phyloP scores from a whole-genome alignment of 2,113 vertebrate species.

The Crotophaga sulcirostris region DNA sequence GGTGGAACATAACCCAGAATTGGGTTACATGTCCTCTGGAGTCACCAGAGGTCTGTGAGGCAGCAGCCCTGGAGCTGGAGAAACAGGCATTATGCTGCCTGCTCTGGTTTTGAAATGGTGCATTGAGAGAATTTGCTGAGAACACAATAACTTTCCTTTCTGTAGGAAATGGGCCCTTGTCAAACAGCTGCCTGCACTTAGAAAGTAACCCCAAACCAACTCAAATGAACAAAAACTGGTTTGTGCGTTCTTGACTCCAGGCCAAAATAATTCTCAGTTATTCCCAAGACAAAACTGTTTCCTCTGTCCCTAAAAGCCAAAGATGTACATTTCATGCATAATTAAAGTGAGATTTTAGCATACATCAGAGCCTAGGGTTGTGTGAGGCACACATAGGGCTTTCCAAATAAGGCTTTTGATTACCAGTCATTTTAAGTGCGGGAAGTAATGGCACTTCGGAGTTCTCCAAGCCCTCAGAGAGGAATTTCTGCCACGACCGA shows the following conservation, averaged over 20 bases:
- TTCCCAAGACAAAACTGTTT: slow-evolving; percentile 58
- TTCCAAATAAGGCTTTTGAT: slow-evolving; percentile 56
- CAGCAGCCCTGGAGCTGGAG: background rate
- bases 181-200: slow-evolving; percentile 25
- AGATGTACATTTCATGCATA: slow-evolving; percentile 55
- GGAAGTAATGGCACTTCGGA: slow-evolving; percentile 31
- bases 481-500: background rate
- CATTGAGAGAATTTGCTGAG: background rate
- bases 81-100: background rate
- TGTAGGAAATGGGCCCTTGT: background rate
- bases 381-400: slow-evolving; percentile 49
- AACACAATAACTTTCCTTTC: background rate
- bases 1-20: background rate
- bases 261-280: slow-evolving; percentile 55
- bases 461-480: background rate
- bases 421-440: slow-evolving; percentile 48
- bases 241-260: slow-evolving; percentile 35
- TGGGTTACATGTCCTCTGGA: background rate
- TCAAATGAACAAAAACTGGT: slow-evolving; percentile 15
- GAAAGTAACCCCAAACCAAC: slow-evolving; percentile 21
- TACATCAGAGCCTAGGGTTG: slow-evolving; percentile 17
- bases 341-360: slow-evolving; percentile 54
- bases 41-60: accelerated
- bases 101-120: background rate
- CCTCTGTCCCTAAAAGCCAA: slow-evolving; percentile 58